Conservation (phyloP, 1,140 invertebrate species). For the Mycetomoellerius zeteki region DNA sequence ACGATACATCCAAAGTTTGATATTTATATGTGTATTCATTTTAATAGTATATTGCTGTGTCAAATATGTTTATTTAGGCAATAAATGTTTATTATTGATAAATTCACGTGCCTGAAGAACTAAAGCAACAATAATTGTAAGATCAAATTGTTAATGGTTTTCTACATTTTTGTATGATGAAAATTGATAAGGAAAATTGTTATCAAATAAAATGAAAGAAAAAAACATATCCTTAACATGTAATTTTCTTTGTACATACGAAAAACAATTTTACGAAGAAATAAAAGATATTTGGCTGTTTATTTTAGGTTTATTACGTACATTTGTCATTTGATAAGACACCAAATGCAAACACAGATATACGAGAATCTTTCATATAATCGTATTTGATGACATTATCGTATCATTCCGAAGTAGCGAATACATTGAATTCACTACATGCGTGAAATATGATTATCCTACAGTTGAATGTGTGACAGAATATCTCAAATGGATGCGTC, state of each 20-base stretch:
- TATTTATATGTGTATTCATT: neutral
- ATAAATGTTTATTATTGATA: neutral
- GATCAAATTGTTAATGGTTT: neutral
- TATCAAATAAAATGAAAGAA: constrained; percentile 6
- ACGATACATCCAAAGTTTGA: neutral
- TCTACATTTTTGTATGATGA: neutral
- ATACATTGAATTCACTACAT: neutral
- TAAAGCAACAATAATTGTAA: constrained; percentile 8
- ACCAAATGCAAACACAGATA: neutral
- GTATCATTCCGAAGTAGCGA: neutral
- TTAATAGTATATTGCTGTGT: neutral
- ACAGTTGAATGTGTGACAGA: neutral
- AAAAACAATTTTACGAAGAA: neutral
- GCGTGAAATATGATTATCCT: neutral
- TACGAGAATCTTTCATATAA: neutral
- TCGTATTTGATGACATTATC: neutral
- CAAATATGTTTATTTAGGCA: neutral
- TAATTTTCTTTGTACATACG: neutral
- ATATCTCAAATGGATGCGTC: neutral
- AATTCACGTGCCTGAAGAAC: neutral
- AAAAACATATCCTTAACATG: neutral
- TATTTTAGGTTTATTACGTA: constrained; percentile 14
- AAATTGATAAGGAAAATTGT: constrained; percentile 26
- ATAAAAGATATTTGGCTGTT: neutral
- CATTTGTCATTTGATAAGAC: neutral